Evolutionary conservation across 2,797 vertebrate species (phyloP).

Genomic region (Oophaga sylvatica): DNA sequence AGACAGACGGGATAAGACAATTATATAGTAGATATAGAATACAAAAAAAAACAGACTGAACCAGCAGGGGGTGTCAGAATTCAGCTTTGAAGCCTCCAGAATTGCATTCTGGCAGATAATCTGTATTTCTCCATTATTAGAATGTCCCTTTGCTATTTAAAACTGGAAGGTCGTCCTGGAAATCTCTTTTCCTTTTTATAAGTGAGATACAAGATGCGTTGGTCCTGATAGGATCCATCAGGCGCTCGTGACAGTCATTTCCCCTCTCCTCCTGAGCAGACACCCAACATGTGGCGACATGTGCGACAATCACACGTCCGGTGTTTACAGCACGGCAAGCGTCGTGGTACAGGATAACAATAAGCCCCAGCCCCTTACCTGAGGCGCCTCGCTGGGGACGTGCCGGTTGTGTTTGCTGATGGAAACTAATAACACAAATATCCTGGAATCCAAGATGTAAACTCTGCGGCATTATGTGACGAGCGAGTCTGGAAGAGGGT

Average conservation of each 20-base stretch:
- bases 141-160: conserved; percentile 18
- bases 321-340: background rate
- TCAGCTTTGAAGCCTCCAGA: background rate
- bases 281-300: background rate
- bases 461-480: background rate
- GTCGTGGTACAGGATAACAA: background rate
- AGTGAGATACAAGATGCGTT: too few relatives aligned
- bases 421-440: background rate
- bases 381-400: background rate
- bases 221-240: background rate
- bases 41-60: too few relatives aligned
- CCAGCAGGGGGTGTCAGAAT: background rate
- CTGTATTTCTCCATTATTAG: conserved; percentile 42
- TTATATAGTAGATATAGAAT: too few relatives aligned
- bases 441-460: conserved; percentile 5
- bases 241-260: conserved; percentile 15
- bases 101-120: conserved; percentile 53
- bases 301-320: background rate
- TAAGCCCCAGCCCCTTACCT: background rate
- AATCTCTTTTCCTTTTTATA: too few relatives aligned
- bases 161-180: background rate
- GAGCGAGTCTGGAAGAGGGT: background rate
- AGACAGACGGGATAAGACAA: too few relatives aligned
- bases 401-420: background rate
- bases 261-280: background rate